Base-by-base conservation (phyloP, 2,797 vertebrate genomes). In the Acrossocheilus wenchowensis region DNA sequence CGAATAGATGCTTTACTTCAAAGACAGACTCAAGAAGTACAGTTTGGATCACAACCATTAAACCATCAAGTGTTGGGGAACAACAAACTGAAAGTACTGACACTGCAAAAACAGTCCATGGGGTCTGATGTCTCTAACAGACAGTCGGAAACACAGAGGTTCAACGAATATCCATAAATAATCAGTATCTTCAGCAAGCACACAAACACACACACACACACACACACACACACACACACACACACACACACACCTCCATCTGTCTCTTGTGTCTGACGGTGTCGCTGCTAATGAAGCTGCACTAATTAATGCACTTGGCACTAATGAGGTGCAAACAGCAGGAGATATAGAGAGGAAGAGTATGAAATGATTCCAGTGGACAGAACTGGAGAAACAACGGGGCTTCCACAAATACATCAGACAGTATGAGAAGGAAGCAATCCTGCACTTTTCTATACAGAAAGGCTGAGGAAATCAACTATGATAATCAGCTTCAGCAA, bases 271-370 rank as follows among this genome's bases (percentile, higher is more conserved):
- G 60, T 62, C 81, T 86, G 78, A 89, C 62, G 73, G n/a, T 86
- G 78, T 82, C 19, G 34, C 73, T 88, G 52, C 89, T 93, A 93
- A 93, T 90, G 90, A 92, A 89, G 84, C 79, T 88, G 90, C 89
- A 91, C 90, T 89, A 91, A 93, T 93, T 87, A 93, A 93, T 91
- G 84, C 91, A 87, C 86, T 82, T 91, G 90, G 83, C 83, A 87
- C 89, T 93, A 92, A 94, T 91, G 93, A 95, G 92, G 88, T 88
- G 52, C 64, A 66, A 62, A 71, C 60, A 82, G 66, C 75, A 75
- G 34, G 78, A 87, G 57, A 75, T 45, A 78, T 19, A 41, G 41
- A 66, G 36, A 39, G 39, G 19, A 84, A 68, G 64, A 72, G 43
- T 50, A 62, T 57, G 41, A 64, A 64, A 83, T 81, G 2, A 64